Percentiles rank a stretch among this genome's conserved stretches.
phyloP scores from a whole-genome alignment of 2,113 vertebrate species.

The Onychostoma macrolepis region DNA sequence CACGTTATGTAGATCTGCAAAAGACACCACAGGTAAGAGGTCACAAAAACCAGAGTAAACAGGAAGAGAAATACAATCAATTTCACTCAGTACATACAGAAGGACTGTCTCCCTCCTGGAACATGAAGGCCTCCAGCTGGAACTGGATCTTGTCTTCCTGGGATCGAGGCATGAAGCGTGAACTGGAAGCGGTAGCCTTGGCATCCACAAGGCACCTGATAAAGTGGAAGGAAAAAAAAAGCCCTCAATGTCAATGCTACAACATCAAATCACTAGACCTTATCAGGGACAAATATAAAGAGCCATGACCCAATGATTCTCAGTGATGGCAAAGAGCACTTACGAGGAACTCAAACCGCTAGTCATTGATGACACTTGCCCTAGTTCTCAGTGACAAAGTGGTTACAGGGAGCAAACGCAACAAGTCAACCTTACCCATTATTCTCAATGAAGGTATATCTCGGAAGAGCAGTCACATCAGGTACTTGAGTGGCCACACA shows the following conservation, averaged over 20 bases:
- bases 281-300: too few relatives aligned
- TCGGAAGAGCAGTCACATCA: constrained; percentile 57
- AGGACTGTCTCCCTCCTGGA: constrained; percentile 56
- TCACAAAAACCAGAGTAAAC: too few relatives aligned
- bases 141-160: constrained; percentile 60
- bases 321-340: too few relatives aligned
- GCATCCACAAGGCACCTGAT: constrained; percentile 66
- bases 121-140: constrained; percentile 67
- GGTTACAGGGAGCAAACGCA: too few relatives aligned
- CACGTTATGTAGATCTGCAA: constrained; percentile 69
- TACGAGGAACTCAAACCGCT: too few relatives aligned
- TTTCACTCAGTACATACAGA: constrained; percentile 34
- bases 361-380: too few relatives aligned
- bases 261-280: too few relatives aligned
- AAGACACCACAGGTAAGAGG: not conserved
- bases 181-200: constrained; percentile 63
- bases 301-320: too few relatives aligned
- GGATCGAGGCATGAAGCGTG: constrained; percentile 60
- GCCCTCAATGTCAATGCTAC: too few relatives aligned
- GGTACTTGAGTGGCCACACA: constrained; percentile 64
- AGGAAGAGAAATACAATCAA: too few relatives aligned
- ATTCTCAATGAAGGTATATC: constrained; percentile 67
- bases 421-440: constrained; percentile 56
- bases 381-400: too few relatives aligned
- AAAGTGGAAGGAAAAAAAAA: not conserved